phyloP scores from a whole-genome alignment of 2,888 invertebrate genomes.

The Leucophora obtusa region DNA sequence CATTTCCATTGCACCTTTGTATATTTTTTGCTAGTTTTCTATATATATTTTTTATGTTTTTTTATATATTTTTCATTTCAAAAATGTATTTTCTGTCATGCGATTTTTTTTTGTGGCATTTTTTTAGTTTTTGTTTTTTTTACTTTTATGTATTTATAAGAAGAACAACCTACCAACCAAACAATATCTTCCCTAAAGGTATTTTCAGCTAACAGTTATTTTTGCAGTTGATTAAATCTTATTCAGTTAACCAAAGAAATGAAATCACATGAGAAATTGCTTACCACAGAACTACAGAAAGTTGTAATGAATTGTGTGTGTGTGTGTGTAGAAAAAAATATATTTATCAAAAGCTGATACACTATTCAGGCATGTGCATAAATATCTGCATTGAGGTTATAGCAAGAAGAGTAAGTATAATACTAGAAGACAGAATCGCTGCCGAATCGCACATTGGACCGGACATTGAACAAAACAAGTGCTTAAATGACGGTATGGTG shows the following conservation, averaged over 20 bases:
- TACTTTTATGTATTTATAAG: background rate
- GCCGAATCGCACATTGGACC: no score
- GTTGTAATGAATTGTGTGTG: no score
- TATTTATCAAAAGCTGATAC: background rate
- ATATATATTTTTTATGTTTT: background rate
- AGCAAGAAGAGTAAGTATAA: no score
- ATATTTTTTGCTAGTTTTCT: no score
- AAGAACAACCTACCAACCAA: background rate
- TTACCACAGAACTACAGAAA: constrained; percentile 13
- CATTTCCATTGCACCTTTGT: no score
- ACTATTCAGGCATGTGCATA: background rate
- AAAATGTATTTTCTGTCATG: constrained; percentile 13
- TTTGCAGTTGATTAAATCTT: constrained; percentile 64
- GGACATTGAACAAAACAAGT: no score
- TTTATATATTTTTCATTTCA: no score
- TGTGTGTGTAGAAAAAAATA: background rate
- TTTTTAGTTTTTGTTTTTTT: background rate
- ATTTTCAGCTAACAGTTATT: constrained; percentile 53
- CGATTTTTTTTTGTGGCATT: background rate
- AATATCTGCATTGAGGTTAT: background rate
- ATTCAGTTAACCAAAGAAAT: constrained; percentile 50
- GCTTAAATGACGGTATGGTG: no score
- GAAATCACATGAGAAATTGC: constrained; percentile 59
- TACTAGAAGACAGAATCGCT: no score
- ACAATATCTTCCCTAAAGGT: constrained; percentile 36